Evolutionary conservation across 53 echinoderm and acorn worm species (phyloP).

Genomic region (Antedon mediterranea): DNA sequence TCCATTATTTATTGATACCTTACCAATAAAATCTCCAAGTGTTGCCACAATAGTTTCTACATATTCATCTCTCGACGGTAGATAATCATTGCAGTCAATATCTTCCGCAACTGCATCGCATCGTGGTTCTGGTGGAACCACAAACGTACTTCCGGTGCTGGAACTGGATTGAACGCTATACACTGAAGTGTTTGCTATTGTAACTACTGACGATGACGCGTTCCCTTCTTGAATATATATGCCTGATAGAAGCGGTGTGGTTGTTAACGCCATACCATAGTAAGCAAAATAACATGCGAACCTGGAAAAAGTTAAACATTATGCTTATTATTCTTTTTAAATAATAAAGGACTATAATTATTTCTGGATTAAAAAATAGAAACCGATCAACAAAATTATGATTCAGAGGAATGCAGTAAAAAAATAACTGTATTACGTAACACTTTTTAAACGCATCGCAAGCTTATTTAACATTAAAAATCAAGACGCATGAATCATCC

Average conservation of each 20-base stretch:
- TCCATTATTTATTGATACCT: too few species aligned
- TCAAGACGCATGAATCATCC: too few species aligned
- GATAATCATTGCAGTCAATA: not conserved
- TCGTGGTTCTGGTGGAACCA: not conserved
- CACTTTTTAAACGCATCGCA: too few species aligned
- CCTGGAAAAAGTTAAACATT: not conserved
- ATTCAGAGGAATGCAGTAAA: too few species aligned
- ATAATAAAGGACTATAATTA: too few species aligned
- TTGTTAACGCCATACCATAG: constrained; percentile 27
- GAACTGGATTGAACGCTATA: too few species aligned
- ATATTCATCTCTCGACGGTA: constrained; percentile 17
- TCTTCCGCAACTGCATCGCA: not conserved
- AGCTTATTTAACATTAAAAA: too few species aligned
- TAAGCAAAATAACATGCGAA: constrained; percentile 24
- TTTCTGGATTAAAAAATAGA: too few species aligned
- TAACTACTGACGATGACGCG: not conserved
- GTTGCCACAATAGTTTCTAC: constrained; percentile 38
- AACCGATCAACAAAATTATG: too few species aligned
- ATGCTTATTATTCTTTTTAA: too few species aligned
- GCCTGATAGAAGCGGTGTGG: constrained; percentile 18
- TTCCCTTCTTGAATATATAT: not conserved
- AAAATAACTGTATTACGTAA: too few species aligned
- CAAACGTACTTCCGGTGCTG: not conserved
- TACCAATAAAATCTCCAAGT: constrained; percentile 59
- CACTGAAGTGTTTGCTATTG: not conserved